Percentiles rank a stretch among this genome's conserved stretches.
These are phyloP conservation scores for Microcebus griseorufus DNA, from an alignment of 2,113 vertebrate species.

Conservation along the genomic window DNA sequence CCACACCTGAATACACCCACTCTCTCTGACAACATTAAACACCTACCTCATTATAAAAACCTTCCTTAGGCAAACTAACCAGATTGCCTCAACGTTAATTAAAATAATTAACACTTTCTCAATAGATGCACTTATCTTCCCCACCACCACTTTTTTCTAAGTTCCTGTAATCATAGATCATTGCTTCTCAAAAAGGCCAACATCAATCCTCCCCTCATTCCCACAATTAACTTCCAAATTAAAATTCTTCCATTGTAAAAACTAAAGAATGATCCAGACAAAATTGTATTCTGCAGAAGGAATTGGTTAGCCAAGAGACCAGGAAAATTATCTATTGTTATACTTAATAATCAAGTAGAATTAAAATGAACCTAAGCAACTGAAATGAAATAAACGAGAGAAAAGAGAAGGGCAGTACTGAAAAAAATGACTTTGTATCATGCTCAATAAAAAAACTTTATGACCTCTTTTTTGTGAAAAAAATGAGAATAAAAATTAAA, in stretches of 20 bases:
- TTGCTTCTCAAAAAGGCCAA: neutral
- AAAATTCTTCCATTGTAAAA: constrained; percentile 50
- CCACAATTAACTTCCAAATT: constrained; percentile 48
- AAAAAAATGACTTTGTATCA: neutral
- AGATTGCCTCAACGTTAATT: constrained; percentile 38
- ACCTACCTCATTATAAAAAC: constrained; percentile 44
- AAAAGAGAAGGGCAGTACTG: neutral
- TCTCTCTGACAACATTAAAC: neutral
- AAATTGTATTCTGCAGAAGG: neutral
- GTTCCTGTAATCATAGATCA: constrained; percentile 21
- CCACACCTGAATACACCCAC: constrained; percentile 42
- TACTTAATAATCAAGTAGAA: neutral
- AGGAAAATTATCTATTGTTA: neutral
- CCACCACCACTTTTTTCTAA: neutral
- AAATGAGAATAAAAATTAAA: neutral
- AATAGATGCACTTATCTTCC: neutral
- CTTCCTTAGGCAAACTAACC: constrained; percentile 55
- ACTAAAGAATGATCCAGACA: neutral
- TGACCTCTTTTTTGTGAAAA: neutral
- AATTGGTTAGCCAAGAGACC: neutral
- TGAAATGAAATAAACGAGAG: constrained; percentile 31
- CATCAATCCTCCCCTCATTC: neutral
- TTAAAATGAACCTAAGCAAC: constrained; percentile 11
- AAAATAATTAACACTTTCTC: constrained; percentile 66
- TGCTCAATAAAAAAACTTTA: neutral